phyloP scores from a whole-genome alignment of 2,113 vertebrate species.

The Thermophis baileyi region DNA sequence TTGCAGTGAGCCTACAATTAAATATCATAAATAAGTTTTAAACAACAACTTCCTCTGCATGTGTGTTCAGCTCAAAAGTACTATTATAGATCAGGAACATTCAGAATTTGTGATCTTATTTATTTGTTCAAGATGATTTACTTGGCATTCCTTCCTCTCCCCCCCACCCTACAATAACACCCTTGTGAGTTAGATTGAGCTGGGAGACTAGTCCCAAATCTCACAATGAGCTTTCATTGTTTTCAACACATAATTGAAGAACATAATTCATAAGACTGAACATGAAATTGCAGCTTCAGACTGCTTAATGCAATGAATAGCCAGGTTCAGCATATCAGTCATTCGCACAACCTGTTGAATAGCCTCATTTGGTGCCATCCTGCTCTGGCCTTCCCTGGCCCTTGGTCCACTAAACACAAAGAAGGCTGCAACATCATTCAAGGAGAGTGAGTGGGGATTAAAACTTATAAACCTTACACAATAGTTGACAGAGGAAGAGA shows the following conservation, averaged over 20 bases:
- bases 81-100: background rate
- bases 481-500: background rate
- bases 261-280: background rate
- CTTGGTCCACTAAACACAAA: background rate
- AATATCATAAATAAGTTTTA: background rate
- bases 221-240: background rate
- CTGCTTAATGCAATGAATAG: background rate
- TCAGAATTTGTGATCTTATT: background rate
- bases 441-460: background rate
- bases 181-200: background rate
- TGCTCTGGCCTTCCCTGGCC: background rate
- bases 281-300: background rate
- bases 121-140: background rate
- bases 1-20: background rate
- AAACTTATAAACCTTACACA: background rate
- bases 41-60: background rate
- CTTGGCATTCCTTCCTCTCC: background rate
- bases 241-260: background rate
- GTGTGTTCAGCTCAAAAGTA: background rate
- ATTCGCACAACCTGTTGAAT: background rate
- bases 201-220: background rate
- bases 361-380: background rate
- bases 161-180: background rate
- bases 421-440: background rate
- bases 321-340: background rate